These are phyloP conservation scores for Thalassoma bifasciatum DNA, from an alignment of 2,113 vertebrate species.

Conservation along the genomic window DNA sequence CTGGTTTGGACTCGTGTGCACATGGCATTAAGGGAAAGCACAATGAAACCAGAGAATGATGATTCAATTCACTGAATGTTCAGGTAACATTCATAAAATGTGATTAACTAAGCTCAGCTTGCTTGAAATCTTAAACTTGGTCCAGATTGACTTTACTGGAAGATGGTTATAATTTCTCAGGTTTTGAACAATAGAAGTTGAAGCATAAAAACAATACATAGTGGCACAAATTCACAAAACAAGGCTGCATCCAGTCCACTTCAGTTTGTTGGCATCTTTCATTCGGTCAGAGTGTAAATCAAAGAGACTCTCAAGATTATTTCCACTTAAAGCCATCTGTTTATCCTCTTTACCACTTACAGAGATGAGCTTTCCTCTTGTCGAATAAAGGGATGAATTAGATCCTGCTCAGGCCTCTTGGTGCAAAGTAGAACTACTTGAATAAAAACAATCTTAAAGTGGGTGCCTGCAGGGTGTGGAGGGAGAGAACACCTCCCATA, in stretches of 20 bases:
- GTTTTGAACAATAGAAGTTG: not conserved
- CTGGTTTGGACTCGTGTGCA: not conserved
- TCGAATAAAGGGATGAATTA: conserved; percentile 28
- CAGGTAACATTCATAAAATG: conserved; percentile 6
- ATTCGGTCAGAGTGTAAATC: conserved; percentile 19
- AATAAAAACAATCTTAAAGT: conserved; percentile 26
- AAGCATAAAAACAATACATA: too few relatives aligned
- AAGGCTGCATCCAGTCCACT: not conserved
- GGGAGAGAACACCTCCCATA: not conserved
- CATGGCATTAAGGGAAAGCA: not conserved
- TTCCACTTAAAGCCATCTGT: conserved; percentile 16
- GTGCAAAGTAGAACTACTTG: conserved; percentile 22
- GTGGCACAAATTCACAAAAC: not conserved
- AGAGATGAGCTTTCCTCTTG: conserved; percentile 21
- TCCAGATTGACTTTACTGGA: not conserved
- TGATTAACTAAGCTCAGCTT: conserved; percentile 41
- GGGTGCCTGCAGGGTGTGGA: not conserved
- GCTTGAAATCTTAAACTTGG: conserved; percentile 2
- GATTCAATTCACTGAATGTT: not conserved
- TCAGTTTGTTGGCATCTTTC: conserved; percentile 15
- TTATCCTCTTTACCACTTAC: not conserved
- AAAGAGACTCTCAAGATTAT: conserved; percentile 17
- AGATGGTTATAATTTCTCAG: not conserved
- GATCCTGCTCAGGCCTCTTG: not conserved
- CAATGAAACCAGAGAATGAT: not conserved